Base-by-base conservation (phyloP, 2,113 vertebrate genomes). In the Rutilus rutilus region DNA sequence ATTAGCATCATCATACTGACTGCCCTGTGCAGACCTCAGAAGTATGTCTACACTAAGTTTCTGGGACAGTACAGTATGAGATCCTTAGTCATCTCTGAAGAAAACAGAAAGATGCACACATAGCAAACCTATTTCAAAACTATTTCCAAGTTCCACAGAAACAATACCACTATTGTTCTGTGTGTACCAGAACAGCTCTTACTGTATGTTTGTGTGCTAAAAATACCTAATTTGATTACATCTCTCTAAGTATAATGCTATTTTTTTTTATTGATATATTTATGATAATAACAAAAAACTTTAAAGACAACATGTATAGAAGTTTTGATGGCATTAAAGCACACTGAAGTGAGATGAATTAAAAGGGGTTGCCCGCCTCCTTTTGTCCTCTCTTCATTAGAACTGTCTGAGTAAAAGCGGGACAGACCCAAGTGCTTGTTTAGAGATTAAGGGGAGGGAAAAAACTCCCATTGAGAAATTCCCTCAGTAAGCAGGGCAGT, bases 101-200 rank as follows among this genome's bases (percentile, higher is more conserved):
- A 80, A 62, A 42, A 25, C 78, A 80, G n/a, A 79, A 15, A 39
- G 23, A 79, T 62, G 62, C 87, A 82, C n/a, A 88, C 85, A 91
- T 87, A 81, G 77, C 65, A 79, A 89, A 42, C 83, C 52, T n/a
- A n/a, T n/a, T n/a, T n/a, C n/a, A n/a, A n/a, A n/a, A n/a, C 89
- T 91, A 89, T 91, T 91, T 83, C 78, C 87, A 86, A 86, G 88
- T 62, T 65, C 67, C 67, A 81, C 45, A 30, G 64, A 91, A 88
- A 94, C 93, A 94, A 94, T 91, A 47, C 89, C 67, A 78, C 86
- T 50, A 91, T 93, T 95, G 94, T 95, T 88, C 83, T 86, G 47
- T 85, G 45, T 86, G 67, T 90, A 88, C 90, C 88, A 90, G 88
- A 92, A 89, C 85, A 88, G 86, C 74, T 67, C 52, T 39, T 59